These are phyloP conservation scores for Alentia gelatinosa DNA, from an alignment of 2,888 invertebrate genomes.

Conservation along the genomic window DNA sequence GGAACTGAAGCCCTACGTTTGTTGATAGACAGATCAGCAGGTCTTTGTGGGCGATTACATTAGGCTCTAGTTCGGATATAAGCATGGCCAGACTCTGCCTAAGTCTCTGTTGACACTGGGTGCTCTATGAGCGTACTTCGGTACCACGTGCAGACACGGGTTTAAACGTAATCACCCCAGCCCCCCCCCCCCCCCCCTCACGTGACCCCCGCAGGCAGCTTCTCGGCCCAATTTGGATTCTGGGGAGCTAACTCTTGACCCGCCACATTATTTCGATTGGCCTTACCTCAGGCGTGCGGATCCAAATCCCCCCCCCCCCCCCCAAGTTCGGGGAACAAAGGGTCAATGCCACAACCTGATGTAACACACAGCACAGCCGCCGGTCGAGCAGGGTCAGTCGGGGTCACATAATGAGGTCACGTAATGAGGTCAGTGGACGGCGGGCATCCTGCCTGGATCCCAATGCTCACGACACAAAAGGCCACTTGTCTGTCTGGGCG, in stretches of 20 bases:
- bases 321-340: neutral
- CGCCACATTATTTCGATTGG: neutral
- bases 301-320: neutral
- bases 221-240: neutral
- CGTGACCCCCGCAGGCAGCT: neutral
- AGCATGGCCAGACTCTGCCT: too few species aligned
- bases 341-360: neutral
- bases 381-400: neutral
- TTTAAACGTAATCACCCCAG: neutral
- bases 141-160: too few species aligned
- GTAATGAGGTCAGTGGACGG: neutral
- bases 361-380: neutral
- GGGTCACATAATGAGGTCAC: neutral
- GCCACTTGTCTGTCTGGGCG: too few species aligned
- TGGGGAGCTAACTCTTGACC: neutral
- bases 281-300: neutral
- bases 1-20: too few species aligned
- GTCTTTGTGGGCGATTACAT: too few species aligned
- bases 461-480: neutral
- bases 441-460: neutral
- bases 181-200: neutral
- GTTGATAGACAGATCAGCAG: too few species aligned
- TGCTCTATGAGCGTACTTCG: too few species aligned
- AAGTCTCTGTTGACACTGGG: too few species aligned
- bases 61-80: too few species aligned